Conservation (phyloP, 1,140 invertebrate genomes). For the Bilobella aurantiaca region DNA sequence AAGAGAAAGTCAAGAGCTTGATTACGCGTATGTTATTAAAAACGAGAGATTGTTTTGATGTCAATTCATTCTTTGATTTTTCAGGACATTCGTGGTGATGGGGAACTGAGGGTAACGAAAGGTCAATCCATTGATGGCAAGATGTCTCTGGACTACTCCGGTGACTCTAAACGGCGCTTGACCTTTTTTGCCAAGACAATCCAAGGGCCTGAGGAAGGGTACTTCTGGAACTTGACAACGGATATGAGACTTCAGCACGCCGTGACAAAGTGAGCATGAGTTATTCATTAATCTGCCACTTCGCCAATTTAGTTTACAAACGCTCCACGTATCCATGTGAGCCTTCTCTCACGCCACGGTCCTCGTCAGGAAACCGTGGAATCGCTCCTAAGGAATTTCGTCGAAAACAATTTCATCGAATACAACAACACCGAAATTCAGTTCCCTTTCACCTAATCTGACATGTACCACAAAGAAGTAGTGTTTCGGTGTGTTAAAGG, state of each 20-base stretch:
- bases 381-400: too few species aligned
- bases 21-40: too few species aligned
- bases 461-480: too few species aligned
- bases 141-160: conserved; percentile 26
- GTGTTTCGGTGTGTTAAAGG: too few species aligned
- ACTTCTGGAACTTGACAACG: conserved; percentile 25
- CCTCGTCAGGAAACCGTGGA: too few species aligned
- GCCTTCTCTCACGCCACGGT: conserved; percentile 17
- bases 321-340: conserved; percentile 21
- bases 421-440: too few species aligned
- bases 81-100: conserved; percentile 13
- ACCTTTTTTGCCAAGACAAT: conserved; percentile 16
- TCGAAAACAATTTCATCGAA: too few species aligned
- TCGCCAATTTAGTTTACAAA: conserved; percentile 12
- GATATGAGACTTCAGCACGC: conserved; percentile 24
- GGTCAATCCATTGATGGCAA: conserved; percentile 22
- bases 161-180: conserved; percentile 21
- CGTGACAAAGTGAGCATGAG: conserved; percentile 35
- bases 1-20: too few species aligned
- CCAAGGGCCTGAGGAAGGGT: background rate
- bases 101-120: conserved; percentile 10
- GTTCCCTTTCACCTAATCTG: too few species aligned
- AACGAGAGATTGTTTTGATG: too few species aligned
- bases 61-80: background rate
- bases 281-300: conserved; percentile 33